Percentiles rank a stretch among this genome's conserved stretches.
Evolutionary conservation across 2,888 invertebrate species (phyloP).

Genomic region (Andrena bicolor): DNA sequence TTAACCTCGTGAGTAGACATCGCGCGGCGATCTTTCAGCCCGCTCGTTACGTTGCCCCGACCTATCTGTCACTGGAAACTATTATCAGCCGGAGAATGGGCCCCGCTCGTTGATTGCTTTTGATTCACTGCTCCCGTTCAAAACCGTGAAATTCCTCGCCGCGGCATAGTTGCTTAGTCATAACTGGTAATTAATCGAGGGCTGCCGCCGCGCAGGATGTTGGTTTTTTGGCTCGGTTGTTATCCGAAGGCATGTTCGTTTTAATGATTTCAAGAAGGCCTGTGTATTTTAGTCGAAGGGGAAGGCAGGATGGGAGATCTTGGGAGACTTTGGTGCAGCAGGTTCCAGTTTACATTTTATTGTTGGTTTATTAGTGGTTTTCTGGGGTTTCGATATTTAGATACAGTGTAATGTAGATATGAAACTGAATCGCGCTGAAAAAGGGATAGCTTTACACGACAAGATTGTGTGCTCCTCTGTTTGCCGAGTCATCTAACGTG

Average conservation of each 20-base stretch:
- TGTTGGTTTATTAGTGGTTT: too few species aligned
- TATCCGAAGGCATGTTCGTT: too few species aligned
- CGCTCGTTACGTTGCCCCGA: conserved; percentile 25
- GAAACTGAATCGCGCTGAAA: conserved; percentile 49
- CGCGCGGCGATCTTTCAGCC: conserved; percentile 2
- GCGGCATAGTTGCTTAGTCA: conserved; percentile 29
- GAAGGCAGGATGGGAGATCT: too few species aligned
- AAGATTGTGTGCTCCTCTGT: conserved; percentile 54
- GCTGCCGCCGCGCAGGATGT: background rate
- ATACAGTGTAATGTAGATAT: conserved; percentile 6
- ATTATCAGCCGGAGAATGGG: background rate
- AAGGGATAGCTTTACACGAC: conserved; percentile 40
- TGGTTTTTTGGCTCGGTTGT: background rate
- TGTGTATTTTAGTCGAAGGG: too few species aligned
- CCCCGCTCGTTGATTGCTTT: conserved; percentile 10
- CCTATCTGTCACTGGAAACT: conserved; percentile 5
- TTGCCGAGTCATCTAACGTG: conserved; percentile 78
- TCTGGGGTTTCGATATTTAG: background rate
- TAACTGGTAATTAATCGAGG: conserved; percentile 24
- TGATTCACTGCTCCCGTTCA: conserved; percentile 25
- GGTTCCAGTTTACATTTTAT: too few species aligned
- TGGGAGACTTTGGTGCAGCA: too few species aligned
- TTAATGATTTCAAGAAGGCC: too few species aligned
- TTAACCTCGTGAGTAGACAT: conserved; percentile 45
- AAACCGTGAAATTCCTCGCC: background rate